These are phyloP conservation scores for Agrilus cyanescens DNA, from an alignment of 2,888 invertebrate genomes.

Conservation along the genomic window DNA sequence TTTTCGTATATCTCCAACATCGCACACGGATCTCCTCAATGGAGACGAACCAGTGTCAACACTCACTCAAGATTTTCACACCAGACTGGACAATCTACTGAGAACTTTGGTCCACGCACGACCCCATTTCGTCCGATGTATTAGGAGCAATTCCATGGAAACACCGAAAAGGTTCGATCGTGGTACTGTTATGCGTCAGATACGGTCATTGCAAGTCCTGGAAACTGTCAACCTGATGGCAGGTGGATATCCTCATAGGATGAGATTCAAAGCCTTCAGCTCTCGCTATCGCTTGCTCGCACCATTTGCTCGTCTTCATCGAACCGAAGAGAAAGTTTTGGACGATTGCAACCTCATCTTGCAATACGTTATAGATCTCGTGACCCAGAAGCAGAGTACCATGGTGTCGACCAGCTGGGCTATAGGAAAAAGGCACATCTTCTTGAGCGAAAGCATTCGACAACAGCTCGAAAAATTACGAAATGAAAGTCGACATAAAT, in stretches of 20 bases:
- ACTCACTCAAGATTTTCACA: slow-evolving; percentile 90
- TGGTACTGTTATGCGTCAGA: slow-evolving; percentile 72
- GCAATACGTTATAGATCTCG: slow-evolving; percentile 53
- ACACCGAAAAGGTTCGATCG: slow-evolving; percentile 76
- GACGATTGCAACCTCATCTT: slow-evolving; percentile 68
- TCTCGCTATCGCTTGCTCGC: slow-evolving; percentile 75
- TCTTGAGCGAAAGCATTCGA: slow-evolving; percentile 85
- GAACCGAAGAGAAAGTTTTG: slow-evolving; percentile 59
- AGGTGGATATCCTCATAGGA: slow-evolving; percentile 86
- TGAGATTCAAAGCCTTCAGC: slow-evolving; percentile 89
- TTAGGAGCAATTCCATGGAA: slow-evolving; percentile 77
- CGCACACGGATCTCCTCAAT: slow-evolving; percentile 69
- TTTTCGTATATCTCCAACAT: slow-evolving; percentile 83
- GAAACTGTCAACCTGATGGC: slow-evolving; percentile 95
- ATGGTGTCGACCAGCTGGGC: slow-evolving; percentile 75
- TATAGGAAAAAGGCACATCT: slow-evolving; percentile 84
- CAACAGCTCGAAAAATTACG: slow-evolving; percentile 80
- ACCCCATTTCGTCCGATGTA: slow-evolving; percentile 88
- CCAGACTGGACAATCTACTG: slow-evolving; percentile 80
- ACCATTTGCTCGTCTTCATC: slow-evolving; percentile 56
- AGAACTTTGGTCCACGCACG: slow-evolving; percentile 85
- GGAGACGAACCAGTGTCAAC: slow-evolving; percentile 80
- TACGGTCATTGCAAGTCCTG: slow-evolving; percentile 73
- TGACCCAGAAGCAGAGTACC: slow-evolving; percentile 40
- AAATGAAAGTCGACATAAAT: slow-evolving; percentile 61